Conservation (phyloP, 1,140 invertebrate genomes). For the Panulirus ornatus region DNA sequence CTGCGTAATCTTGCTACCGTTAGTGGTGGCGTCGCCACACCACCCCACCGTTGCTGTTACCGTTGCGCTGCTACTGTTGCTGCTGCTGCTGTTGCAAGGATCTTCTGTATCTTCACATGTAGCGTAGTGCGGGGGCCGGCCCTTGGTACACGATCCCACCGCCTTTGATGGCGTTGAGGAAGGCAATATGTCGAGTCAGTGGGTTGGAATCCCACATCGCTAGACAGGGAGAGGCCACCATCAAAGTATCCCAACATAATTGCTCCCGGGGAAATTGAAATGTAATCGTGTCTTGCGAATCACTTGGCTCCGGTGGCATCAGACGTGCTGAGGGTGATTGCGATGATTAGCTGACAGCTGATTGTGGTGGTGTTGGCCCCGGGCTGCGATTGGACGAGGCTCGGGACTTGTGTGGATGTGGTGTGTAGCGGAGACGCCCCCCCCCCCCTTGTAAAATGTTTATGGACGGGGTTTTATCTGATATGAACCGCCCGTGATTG, state of each 20-base stretch:
- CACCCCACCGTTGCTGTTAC: background rate
- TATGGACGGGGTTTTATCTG: no score
- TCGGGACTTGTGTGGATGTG: no score
- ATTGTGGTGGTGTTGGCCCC: background rate
- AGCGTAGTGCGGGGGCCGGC: no score
- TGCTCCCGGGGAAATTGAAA: conserved; percentile 3
- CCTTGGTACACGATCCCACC: background rate
- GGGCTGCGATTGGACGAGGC: no score
- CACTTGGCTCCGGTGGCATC: background rate
- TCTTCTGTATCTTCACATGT: no score
- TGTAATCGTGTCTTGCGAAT: conserved; percentile 22
- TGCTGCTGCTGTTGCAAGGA: no score
- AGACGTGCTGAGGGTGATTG: background rate
- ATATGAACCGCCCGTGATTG: no score
- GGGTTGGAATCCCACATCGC: conserved; percentile 2
- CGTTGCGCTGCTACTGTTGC: background rate
- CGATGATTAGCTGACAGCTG: background rate
- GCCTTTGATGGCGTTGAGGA: background rate
- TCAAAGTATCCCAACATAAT: conserved; percentile 21
- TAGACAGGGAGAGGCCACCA: background rate
- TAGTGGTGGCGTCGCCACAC: no score
- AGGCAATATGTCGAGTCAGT: conserved; percentile 24
- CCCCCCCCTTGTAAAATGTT: no score
- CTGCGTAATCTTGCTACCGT: no score
- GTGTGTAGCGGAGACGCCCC: no score